phyloP scores from a whole-genome alignment of 2,113 vertebrate genomes.

The Dendropsophus ebraccatus region DNA sequence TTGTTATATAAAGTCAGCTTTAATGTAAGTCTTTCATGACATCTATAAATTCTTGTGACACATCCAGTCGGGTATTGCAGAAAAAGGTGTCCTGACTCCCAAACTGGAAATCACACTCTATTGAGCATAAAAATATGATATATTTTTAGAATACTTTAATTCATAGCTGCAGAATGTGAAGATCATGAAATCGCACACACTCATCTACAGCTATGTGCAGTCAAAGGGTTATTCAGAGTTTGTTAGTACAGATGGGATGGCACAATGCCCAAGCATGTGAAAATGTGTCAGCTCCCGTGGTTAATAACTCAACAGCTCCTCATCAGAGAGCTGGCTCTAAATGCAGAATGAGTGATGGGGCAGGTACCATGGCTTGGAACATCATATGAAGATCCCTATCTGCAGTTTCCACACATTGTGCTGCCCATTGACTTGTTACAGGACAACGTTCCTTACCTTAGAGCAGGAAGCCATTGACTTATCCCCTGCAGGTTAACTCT shows the following conservation, averaged over 20 bases:
- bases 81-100: neutral
- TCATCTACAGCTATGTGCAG: neutral
- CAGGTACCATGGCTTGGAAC: slow-evolving; percentile 45
- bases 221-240: slow-evolving; percentile 40
- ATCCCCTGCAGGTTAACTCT: slow-evolving; percentile 20
- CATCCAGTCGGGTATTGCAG: neutral
- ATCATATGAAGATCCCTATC: slow-evolving; percentile 52
- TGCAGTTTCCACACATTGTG: slow-evolving; percentile 35
- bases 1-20: neutral
- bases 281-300: slow-evolving; percentile 53
- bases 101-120: neutral
- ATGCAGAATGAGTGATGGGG: slow-evolving; percentile 41
- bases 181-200: neutral
- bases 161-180: neutral
- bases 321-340: slow-evolving; percentile 27
- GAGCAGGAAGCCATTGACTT: slow-evolving; percentile 34
- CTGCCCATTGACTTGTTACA: slow-evolving; percentile 29
- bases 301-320: slow-evolving; percentile 57
- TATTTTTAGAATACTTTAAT: slow-evolving; percentile 12
- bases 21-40: neutral
- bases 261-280: slow-evolving; percentile 48
- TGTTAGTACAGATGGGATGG: slow-evolving; percentile 55
- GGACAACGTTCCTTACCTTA: slow-evolving; percentile 19
- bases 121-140: slow-evolving; percentile 5
- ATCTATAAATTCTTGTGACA: neutral